These are phyloP conservation scores for Zaprionus lachaisei DNA, from an alignment of 1,140 invertebrate genomes.

Conservation along the genomic window DNA sequence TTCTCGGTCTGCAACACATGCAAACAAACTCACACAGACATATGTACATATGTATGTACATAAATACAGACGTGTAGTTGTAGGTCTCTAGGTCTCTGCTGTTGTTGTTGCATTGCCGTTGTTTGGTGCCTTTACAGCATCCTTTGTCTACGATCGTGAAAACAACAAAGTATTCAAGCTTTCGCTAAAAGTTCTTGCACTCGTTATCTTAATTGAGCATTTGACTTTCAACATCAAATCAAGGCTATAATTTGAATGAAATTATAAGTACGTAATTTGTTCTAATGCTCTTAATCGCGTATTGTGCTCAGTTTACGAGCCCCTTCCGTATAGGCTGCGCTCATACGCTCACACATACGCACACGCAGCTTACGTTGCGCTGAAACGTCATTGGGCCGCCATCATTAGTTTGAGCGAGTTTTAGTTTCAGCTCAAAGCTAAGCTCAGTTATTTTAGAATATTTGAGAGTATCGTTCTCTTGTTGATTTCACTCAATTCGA, in stretches of 20 bases:
- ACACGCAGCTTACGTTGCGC: not conserved
- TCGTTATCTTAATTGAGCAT: not conserved
- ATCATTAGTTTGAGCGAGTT: not conserved
- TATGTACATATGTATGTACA: not conserved
- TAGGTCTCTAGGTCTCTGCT: slow-evolving; percentile 6
- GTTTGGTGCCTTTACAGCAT: not conserved
- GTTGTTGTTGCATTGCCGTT: not conserved
- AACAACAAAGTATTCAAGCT: not conserved
- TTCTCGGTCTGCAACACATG: not conserved
- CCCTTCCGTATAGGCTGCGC: not conserved
- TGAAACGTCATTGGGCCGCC: slow-evolving; percentile 1
- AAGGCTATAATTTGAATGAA: not conserved
- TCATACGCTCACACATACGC: not conserved
- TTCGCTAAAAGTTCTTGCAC: not conserved
- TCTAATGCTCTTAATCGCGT: slow-evolving; percentile 5
- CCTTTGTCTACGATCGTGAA: slow-evolving; percentile 4
- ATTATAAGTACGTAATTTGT: not conserved
- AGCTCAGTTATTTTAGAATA: slow-evolving; percentile 33
- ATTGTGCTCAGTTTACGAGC: not conserved
- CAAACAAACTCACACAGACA: not conserved
- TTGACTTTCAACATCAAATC: slow-evolving; percentile 1
- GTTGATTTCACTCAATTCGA: slow-evolving; percentile 31
- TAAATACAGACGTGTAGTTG: not conserved
- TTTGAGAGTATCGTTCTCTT: slow-evolving; percentile 20
- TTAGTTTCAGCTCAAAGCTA: slow-evolving; percentile 47